phyloP scores from a whole-genome alignment of 2,888 invertebrate genomes.

The Stenoptilia bipunctidactyla region DNA sequence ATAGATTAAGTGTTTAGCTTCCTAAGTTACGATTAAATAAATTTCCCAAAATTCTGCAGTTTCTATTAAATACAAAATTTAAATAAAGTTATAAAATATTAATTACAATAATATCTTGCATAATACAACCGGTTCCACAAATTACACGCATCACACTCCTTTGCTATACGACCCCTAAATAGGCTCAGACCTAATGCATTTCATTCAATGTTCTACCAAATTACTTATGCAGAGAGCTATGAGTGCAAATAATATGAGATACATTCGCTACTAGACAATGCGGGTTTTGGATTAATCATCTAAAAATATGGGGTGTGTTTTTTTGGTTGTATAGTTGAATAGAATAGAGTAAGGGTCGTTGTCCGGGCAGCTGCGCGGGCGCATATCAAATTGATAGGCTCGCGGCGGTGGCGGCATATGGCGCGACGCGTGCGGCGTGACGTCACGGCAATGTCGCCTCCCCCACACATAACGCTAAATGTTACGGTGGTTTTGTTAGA shows the following conservation, averaged over 20 bases:
- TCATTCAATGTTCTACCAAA: conserved; percentile 27
- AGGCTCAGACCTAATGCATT: conserved; percentile 20
- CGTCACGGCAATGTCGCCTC: conserved; percentile 28
- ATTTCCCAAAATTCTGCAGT: too few species aligned
- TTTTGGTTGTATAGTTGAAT: conserved; percentile 36
- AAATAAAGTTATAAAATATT: too few species aligned
- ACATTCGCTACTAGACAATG: conserved; percentile 49
- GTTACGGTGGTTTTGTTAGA: too few species aligned
- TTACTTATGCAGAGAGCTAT: conserved; percentile 47
- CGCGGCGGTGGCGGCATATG: conserved; percentile 36
- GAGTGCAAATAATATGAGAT: conserved; percentile 44
- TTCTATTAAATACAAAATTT: too few species aligned
- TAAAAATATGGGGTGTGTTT: conserved; percentile 48
- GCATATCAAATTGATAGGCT: conserved; percentile 57
- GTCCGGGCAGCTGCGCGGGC: conserved; percentile 56
- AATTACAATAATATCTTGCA: too few species aligned
- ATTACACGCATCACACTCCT: too few species aligned
- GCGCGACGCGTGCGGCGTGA: conserved; percentile 32
- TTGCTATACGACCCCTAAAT: too few species aligned
- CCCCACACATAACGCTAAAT: background rate
- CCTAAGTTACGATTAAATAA: too few species aligned
- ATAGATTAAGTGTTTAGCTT: too few species aligned
- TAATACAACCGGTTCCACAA: too few species aligned
- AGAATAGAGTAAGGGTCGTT: conserved; percentile 39
- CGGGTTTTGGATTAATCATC: conserved; percentile 47